Base-by-base conservation (phyloP, 2,888 invertebrate species). In the Melolontha melolontha region DNA sequence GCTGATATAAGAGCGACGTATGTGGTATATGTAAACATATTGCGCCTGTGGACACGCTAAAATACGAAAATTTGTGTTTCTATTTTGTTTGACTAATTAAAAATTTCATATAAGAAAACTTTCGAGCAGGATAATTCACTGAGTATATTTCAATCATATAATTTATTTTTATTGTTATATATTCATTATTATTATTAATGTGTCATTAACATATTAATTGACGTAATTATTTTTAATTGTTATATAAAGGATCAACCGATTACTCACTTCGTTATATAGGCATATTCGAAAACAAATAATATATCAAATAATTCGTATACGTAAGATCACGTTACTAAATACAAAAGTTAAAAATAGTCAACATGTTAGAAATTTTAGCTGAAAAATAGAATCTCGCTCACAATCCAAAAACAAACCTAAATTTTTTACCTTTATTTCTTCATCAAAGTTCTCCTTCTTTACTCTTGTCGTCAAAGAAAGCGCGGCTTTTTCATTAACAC, bases 401-500 rank as follows among this genome's bases (percentile, higher is more conserved):
- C 39, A 40, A 54, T 54, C 54, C 54, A 40, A 54, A 40, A 54
- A n/a, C 54, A 59, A 47, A 59, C 59, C 16, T 22, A 29, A 54
- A 41, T n/a, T 54, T 40, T 44, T 44, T 85, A 92, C 92, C 88
- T 91, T 91, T 81, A 92, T 92, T 85, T 92, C 92, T 85, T 92
- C 91, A 83, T 90, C 90, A 70, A 85, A 83, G 76, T 88, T 85
- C 81, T 92, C 91, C 82, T 91, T 91, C 83, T 92, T 92, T 74
- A 89, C 85, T 78, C 82, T 84, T 70, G 83, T 59, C 39, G 63
- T 68, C 40, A 57, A 66, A 10, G 64, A 57, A 52, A 59, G 67
- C 59, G 40, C 34, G 49, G 39, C 34, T n/a, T 64, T 57, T 14
- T 73, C 71, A 52, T 50, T 67, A 59, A 69, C 72, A 73, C 72